phyloP scores from a whole-genome alignment of 2,888 invertebrate genomes.

The Pristionchus entomophagus region DNA sequence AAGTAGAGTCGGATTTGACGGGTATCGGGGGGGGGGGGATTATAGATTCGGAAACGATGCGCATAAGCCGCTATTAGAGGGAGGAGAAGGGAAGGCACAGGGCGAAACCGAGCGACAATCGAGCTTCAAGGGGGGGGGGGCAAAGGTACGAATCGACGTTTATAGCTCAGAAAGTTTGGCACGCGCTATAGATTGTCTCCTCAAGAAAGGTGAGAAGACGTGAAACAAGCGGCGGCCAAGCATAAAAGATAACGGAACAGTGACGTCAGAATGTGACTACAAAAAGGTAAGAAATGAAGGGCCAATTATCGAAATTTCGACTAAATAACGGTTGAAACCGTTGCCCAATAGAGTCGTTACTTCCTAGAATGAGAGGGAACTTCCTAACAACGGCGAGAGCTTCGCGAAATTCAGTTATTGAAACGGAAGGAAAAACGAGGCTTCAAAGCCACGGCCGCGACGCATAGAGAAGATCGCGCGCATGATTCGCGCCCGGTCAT shows the following conservation, averaged over 20 bases:
- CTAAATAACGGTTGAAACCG: background rate
- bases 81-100: background rate
- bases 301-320: background rate
- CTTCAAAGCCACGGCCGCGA: background rate
- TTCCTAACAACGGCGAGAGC: background rate
- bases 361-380: background rate
- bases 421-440: slow-evolving; percentile 20
- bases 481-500: background rate
- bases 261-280: slow-evolving; percentile 29
- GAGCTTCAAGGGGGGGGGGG: background rate
- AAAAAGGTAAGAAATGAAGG: background rate
- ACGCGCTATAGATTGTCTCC: background rate
- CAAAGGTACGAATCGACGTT: background rate
- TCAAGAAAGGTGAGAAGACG: background rate
- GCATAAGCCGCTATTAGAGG: slow-evolving; percentile 31
- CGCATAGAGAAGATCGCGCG: background rate
- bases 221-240: background rate
- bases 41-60: background rate
- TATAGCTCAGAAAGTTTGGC: background rate
- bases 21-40: background rate
- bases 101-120: background rate
- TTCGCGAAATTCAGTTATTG: slow-evolving; percentile 20
- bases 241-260: slow-evolving; percentile 28
- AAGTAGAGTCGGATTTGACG: background rate
- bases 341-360: background rate